Base-by-base conservation (phyloP, 2,797 vertebrate genomes). In the Streptopelia turtur region DNA sequence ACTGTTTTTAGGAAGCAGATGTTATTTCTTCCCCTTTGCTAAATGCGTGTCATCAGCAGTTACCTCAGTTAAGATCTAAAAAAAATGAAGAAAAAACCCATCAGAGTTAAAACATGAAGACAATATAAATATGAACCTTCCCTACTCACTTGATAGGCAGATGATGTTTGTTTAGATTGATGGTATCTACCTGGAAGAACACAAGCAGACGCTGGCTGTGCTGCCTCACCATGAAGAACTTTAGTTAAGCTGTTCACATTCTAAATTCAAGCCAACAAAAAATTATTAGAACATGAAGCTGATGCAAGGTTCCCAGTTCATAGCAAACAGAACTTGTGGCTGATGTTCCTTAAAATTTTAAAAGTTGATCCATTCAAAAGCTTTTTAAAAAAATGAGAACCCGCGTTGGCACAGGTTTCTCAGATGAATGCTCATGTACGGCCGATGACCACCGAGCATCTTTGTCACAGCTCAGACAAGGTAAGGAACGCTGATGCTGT, bases 331-430 rank as follows among this genome's bases (percentile, higher is more conserved):
- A 77, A 74, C 28, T 49, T 60, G 43, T 49, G 17, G 61, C 13
- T 0, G 0, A 39, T 0, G 2, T 47, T 50, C 47, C 65, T 78
- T 66, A 69, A 77, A 76, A 37, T 53, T 76, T 61, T 43, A 60
- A 14, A 76, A 59, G 37, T 55, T 61, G 88, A 91, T 63, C 28
- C 21, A 43, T 0, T 76, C 33, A 84, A 82, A 89, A 87, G 47
- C 37, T 83, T 81, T 64, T 56, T 31, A 74, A 30, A 76, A 76
- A 83, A 81, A 35, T 2, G 13, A 76, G 17, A 92, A 87, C 39
- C 7, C 28, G 23, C 50, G 10, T 60, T 39, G 75, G 43, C 70
- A 60, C 22, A 72, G 30, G 20, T 37, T 95, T 78, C 76, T 91
- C 27, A 37, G 57, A n/a, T 1, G 4, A 92, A 79, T 33, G n/a